Base-by-base conservation (phyloP, 1,140 invertebrate genomes). In the Solen grandis region DNA sequence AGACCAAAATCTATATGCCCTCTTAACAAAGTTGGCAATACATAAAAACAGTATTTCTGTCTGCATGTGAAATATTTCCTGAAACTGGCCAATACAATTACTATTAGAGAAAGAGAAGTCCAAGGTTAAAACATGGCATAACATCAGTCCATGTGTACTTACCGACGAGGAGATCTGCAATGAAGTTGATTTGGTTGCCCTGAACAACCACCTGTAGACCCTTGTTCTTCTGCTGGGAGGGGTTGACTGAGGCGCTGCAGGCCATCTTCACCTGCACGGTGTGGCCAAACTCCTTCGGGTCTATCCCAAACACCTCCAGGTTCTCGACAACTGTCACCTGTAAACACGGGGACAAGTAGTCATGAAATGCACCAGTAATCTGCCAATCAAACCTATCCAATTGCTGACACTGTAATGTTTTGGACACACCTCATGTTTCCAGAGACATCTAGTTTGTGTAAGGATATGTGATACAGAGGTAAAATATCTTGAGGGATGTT, bases 311-410 rank as follows among this genome's bases (percentile, higher is more conserved):
- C 33, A 94, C 92, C 90, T 97, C 96, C 76, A 98, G 93, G 92
- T 98, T 98, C 81, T 96, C 96, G 0, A 98, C 94, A 50, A 98
- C 90, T 1, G 97, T 98, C 14, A 96, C 96, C 95, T 96, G 84
- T n/a, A 87, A 85, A n/a, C n/a, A n/a, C n/a, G n/a, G n/a, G n/a
- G n/a, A n/a, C n/a, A n/a, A n/a, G n/a, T n/a, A 5, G 25, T n/a
- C 25, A 54, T 25, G 25, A 25, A 19, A 54, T 25, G 25, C 25
- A 19, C 19, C 2, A 54, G 50, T 19, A 52, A n/a, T n/a, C 8
- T n/a, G 19, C 25, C 8, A n/a, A 54, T 54, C 25, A 54, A n/a
- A 4, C 25, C 3, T n/a, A 19, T 54, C 25, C 22, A 3, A 19
- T 52, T 54, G 25, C 50, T 54, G 19, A 54, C 50, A 8, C 50